Evolutionary conservation across 2,888 invertebrate species (phyloP).

Genomic region (Heliconius hortense): DNA sequence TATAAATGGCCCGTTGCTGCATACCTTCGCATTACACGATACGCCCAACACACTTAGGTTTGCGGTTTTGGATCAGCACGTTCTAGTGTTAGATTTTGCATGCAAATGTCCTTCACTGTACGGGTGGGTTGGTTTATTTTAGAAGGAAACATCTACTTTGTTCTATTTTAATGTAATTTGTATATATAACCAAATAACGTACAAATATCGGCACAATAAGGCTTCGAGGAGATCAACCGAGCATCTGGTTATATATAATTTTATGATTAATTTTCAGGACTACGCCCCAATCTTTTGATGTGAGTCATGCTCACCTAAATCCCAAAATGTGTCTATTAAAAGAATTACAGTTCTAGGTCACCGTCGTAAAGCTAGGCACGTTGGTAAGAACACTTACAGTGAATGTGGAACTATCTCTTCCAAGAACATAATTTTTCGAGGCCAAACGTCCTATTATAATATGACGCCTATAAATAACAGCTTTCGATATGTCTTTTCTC

Average conservation of each 20-base stretch:
- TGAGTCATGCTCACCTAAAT: slow-evolving; percentile 42
- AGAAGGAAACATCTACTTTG: not conserved
- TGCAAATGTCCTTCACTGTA: slow-evolving; percentile 1
- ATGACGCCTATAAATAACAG: slow-evolving; percentile 26
- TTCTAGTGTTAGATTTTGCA: slow-evolving; percentile 11
- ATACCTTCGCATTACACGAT: slow-evolving; percentile 9
- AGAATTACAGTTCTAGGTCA: slow-evolving; percentile 43
- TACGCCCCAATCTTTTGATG: slow-evolving; percentile 31
- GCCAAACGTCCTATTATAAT: slow-evolving; percentile 33
- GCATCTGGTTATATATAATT: slow-evolving; percentile 24
- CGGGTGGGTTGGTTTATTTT: not conserved
- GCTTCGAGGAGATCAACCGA: not conserved
- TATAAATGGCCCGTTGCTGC: slow-evolving; percentile 11
- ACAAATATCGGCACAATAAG: not conserved
- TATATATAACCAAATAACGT: not conserved
- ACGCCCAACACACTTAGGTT: slow-evolving; percentile 8
- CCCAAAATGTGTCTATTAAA: slow-evolving; percentile 43
- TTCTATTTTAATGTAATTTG: no score
- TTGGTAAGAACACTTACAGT: slow-evolving; percentile 33
- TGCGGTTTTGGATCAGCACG: slow-evolving; percentile 14
- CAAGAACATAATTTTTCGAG: slow-evolving; percentile 37
- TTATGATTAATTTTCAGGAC: slow-evolving; percentile 28
- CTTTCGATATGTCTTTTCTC: slow-evolving; percentile 5
- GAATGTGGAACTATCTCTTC: slow-evolving; percentile 35
- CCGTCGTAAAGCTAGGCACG: slow-evolving; percentile 39